Base-by-base conservation (phyloP, 1,140 invertebrate genomes). In the Scaptomyza hsui region DNA sequence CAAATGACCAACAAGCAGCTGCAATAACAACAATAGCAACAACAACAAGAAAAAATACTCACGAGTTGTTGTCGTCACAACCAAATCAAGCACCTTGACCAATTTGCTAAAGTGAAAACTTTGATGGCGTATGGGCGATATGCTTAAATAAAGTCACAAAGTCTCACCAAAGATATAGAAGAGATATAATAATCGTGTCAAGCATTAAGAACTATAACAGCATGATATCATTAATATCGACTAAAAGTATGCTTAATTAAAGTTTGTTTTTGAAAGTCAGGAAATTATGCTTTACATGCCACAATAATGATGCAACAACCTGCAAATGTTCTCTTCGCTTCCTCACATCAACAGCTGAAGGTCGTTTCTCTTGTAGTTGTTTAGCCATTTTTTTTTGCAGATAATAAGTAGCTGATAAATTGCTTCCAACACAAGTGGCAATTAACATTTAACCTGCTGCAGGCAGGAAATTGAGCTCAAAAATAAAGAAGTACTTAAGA, bases 21-120 rank as follows among this genome's bases (percentile, higher is more conserved):
- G 61, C 61, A 61, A 51, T 7, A 29, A 45, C 32, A 52, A 24
- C 29, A n/a, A 19, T 1, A 41, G 32, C 29, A 42, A 4, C 9
- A 24, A 59, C 16, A 37, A 9, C 24, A 44, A 53, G 45, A 45
- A 15, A 39, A 62, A 37, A 69, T 19, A 53, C 59, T 69, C 60
- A 70, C 67, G 67, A 70, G 42, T 55, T 70, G 32, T 55, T 63
- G 67, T 70, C 60, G 41, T 53, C 74, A 32, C 32, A 63, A 21
- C 48, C 65, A 53, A 63, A 52, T 56, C 62, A 24, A 45, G 44
- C 77, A 80, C 77, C 80, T 86, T 83, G 72, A 29, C 64, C 81
- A 74, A 77, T 77, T 83, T 86, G 77, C 56, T 62, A 64, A 60
- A 85, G 71, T 83, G 62, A 72, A 78, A 75, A 83, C 48, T 70